A percentile compares a stretch with the other conserved stretches of the same genome.
Evolutionary conservation across 2,888 invertebrate genomes (phyloP).

Genomic region (Parnassius mnemosyne): DNA sequence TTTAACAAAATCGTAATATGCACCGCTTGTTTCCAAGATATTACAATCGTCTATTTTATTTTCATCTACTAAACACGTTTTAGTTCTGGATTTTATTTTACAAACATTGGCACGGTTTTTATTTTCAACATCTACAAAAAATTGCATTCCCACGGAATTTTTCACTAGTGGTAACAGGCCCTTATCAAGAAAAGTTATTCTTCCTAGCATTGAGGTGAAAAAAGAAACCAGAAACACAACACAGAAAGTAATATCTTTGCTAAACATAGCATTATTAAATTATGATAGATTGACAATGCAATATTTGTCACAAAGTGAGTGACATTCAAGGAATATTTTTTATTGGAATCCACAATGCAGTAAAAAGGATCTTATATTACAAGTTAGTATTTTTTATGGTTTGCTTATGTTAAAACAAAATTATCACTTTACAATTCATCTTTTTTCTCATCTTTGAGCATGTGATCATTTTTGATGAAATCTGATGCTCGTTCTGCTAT

Average conservation of each 20-base stretch:
- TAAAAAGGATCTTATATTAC: too few relatives aligned
- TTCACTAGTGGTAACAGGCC: constrained; percentile 53
- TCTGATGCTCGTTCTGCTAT: constrained; percentile 69
- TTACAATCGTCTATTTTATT: constrained; percentile 43
- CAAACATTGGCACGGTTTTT: constrained; percentile 41
- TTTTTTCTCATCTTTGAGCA: constrained; percentile 33
- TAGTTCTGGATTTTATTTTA: constrained; percentile 39
- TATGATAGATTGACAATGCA: constrained; percentile 11
- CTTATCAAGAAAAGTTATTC: constrained; percentile 51
- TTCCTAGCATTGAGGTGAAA: constrained; percentile 33
- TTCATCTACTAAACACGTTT: constrained; percentile 48
- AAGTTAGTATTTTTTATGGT: too few relatives aligned
- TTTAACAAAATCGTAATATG: constrained; percentile 35
- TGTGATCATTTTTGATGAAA: constrained; percentile 61
- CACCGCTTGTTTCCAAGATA: constrained; percentile 42
- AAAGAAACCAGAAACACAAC: constrained; percentile 35
- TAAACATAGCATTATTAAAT: constrained; percentile 32
- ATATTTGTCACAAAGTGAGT: neutral
- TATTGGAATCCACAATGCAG: too few relatives aligned
- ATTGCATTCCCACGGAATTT: constrained; percentile 55
- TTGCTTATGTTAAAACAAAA: too few relatives aligned
- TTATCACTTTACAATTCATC: constrained; percentile 49
- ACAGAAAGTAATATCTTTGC: constrained; percentile 31
- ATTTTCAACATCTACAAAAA: constrained; percentile 59
- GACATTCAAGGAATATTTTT: neutral